These are phyloP conservation scores for Myotis brandtii DNA, from an alignment of 2,113 vertebrate species.

Conservation along the genomic window DNA sequence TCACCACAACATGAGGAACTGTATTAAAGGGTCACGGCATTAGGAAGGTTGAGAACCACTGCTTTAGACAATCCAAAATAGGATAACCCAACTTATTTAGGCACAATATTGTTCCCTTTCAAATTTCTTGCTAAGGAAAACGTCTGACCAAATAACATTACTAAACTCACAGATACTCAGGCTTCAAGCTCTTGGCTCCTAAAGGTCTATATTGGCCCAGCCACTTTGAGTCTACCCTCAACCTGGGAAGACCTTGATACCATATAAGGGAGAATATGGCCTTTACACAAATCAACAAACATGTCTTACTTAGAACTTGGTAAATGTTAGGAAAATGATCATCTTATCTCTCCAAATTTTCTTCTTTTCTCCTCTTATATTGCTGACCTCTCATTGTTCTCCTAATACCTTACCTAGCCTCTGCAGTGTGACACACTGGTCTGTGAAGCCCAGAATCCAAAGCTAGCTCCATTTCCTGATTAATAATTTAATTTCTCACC, in stretches of 20 bases:
- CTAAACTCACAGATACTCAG: neutral
- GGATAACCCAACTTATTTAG: neutral
- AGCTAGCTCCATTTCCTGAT: neutral
- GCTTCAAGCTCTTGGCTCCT: neutral
- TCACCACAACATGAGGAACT: too few relatives aligned
- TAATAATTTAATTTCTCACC: neutral
- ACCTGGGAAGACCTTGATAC: neutral
- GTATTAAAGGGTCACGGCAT: too few relatives aligned
- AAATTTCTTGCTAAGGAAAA: conserved; percentile 14
- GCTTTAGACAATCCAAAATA: neutral
- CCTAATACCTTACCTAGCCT: neutral
- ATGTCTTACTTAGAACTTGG: conserved; percentile 51
- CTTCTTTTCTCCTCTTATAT: neutral
- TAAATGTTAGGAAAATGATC: conserved; percentile 59
- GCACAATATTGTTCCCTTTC: neutral
- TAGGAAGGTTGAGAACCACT: too few relatives aligned
- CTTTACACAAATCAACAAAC: conserved; percentile 63
- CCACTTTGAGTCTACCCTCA: neutral
- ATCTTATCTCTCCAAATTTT: neutral
- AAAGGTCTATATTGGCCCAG: neutral
- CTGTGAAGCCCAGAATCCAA: neutral
- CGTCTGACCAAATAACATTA: neutral
- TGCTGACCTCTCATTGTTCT: neutral
- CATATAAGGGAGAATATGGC: conserved; percentile 59
- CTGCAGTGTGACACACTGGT: neutral